Evolutionary conservation across 2,797 vertebrate genomes (phyloP).

Genomic region (Megaceryle alcyon): DNA sequence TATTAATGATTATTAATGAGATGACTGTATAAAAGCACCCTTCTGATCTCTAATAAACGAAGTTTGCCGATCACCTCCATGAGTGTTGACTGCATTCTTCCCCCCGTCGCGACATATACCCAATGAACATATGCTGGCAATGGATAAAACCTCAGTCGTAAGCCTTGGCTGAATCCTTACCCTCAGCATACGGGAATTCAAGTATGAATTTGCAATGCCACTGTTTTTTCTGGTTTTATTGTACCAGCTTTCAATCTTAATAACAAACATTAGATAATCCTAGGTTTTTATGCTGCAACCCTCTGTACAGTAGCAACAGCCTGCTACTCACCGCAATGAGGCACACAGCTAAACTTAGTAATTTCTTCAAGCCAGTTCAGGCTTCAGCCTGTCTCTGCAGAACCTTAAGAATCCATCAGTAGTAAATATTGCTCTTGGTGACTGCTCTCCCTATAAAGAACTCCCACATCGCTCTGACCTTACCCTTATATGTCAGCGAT

Average conservation of each 20-base stretch:
- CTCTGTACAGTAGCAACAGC: neutral
- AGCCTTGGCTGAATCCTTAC: neutral
- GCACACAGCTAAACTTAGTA: neutral
- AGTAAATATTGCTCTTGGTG: neutral
- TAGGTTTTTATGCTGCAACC: neutral
- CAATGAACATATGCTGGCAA: neutral
- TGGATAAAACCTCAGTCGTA: neutral
- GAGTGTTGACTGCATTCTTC: too few relatives aligned
- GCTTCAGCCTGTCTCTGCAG: neutral
- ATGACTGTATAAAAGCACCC: too few relatives aligned
- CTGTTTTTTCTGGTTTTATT: neutral
- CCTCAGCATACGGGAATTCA: neutral
- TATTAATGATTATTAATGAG: too few relatives aligned
- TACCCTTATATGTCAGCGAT: neutral
- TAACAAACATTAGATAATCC: neutral
- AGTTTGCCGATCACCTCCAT: too few relatives aligned
- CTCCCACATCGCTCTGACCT: neutral
- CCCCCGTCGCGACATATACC: too few relatives aligned
- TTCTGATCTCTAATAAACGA: too few relatives aligned
- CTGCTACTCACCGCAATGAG: neutral
- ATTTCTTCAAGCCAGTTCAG: neutral
- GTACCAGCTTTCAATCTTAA: neutral
- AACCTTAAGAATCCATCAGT: neutral
- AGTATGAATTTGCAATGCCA: neutral
- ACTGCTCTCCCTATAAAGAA: neutral